Evolutionary conservation across 2,113 vertebrate species (phyloP), one percentile per base, ranked within the genome.

Genomic region (Mionectes macconnelli): DNA sequence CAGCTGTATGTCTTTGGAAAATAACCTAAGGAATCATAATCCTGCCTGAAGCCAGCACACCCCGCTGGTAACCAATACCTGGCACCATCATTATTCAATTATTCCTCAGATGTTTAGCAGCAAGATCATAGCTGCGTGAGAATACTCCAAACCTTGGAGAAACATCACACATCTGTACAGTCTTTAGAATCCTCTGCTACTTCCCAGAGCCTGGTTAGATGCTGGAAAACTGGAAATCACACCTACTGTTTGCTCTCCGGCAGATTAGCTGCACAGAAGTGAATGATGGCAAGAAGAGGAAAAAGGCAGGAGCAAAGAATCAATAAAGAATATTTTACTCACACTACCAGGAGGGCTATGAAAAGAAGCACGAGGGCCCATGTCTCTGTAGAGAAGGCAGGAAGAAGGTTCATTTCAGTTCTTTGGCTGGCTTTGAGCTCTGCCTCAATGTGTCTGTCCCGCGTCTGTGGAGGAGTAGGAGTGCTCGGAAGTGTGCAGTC

Each of bases 361-460:
- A 93, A 56, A 57, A 82, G 2, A 6, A 90, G 66, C 15, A 96
- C 12, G 39, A 97, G n/a, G 37, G 14, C 63, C 97, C 97, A 97
- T 14, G 96, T 97, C 67, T 94, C 95, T 3, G 14, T 14, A 16
- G 94, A 84, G 78, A 96, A 94, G 59, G 0, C 72, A 8, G 96
- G 90, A 22, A 97, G 90, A 21, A 96, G 37, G 53, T 73, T 96
- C 97, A 97, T 97, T 33, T 24, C 70, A 14, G 20, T 33, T 64
- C 88, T 79, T 42, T 27, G 47, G 28, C 16, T 63, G 42, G 24
- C 20, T 84, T 86, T 5, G 57, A 31, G 75, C 20, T 72, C 70
- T 73, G 56, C 20, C 23, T 31, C 57, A 73, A 9, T 0, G 64
- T 25, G 72, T 8, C 42, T 64, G 66, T 35, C 52, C 50, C 12